Evolutionary conservation across 2,888 invertebrate species (phyloP).

Genomic region (Sinelater perroti): DNA sequence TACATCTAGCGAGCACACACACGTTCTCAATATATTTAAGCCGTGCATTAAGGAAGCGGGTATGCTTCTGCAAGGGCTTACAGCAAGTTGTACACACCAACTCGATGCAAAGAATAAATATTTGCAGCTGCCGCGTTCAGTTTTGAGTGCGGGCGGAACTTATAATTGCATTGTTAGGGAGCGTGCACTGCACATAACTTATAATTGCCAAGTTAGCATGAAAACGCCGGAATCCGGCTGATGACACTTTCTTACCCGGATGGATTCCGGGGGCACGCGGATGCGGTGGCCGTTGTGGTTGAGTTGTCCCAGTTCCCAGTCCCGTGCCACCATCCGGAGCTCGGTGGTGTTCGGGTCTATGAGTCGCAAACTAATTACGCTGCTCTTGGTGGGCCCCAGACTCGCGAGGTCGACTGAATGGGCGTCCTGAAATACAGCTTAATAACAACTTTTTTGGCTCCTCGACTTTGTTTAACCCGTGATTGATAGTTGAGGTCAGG

Average conservation of each 20-base stretch:
- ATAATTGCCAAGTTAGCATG: constrained; percentile 33
- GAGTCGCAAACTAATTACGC: constrained; percentile 74
- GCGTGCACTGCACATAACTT: constrained; percentile 26
- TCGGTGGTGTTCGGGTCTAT: constrained; percentile 66
- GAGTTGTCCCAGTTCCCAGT: constrained; percentile 51
- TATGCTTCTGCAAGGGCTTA: no score
- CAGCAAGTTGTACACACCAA: no score
- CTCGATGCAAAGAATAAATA: constrained; percentile 5
- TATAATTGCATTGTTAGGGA: constrained; percentile 16
- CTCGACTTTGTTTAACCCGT: constrained; percentile 27
- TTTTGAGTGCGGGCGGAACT: constrained; percentile 6
- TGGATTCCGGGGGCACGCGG: constrained; percentile 38
- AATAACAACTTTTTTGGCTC: constrained; percentile 27
- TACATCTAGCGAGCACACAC: no score
- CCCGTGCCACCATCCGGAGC: constrained; percentile 63
- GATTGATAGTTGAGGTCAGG: constrained; percentile 35
- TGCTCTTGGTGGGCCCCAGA: constrained; percentile 69
- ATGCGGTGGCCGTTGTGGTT: constrained; percentile 39
- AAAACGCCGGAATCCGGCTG: constrained; percentile 29
- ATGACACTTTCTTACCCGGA: constrained; percentile 40
- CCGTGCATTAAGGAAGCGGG: no score
- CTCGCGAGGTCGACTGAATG: constrained; percentile 69
- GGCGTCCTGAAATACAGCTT: constrained; percentile 62
- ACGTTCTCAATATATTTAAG: no score
- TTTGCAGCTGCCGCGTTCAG: constrained; percentile 4